Percentiles rank a stretch among this genome's conserved stretches.
phyloP scores from a whole-genome alignment of 1,140 invertebrate species.

The Nilaparvata lugens region DNA sequence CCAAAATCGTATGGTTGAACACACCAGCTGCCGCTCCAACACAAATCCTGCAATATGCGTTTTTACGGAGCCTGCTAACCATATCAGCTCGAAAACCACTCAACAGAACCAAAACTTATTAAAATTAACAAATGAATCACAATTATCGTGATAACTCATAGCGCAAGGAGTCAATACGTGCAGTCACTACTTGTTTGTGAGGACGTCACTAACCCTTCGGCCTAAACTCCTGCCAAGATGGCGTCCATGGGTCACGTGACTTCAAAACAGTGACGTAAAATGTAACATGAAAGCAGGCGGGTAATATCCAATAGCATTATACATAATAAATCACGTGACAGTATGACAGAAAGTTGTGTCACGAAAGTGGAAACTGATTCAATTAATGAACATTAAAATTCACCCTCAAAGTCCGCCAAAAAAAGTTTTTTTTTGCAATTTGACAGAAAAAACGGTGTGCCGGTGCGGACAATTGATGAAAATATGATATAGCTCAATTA shows the following conservation, averaged over 20 bases:
- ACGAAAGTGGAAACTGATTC: no score
- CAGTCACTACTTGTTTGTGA: slow-evolving; percentile 18
- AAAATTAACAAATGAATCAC: no score
- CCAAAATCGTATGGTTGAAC: neutral
- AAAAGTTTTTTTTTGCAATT: no score
- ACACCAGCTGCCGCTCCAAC: neutral
- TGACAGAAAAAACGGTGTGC: no score
- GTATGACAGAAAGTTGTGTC: neutral
- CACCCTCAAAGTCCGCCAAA: no score
- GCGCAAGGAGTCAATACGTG: neutral
- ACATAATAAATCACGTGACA: slow-evolving; percentile 7
- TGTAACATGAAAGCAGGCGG: slow-evolving; percentile 18
- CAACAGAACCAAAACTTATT: no score
- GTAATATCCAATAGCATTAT: slow-evolving; percentile 11
- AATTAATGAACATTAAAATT: no score
- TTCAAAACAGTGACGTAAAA: slow-evolving; percentile 38
- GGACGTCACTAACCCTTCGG: slow-evolving; percentile 34
- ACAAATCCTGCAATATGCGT: slow-evolving; percentile 3
- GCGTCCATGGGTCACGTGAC: slow-evolving; percentile 42
- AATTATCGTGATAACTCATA: no score
- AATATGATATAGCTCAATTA: no score
- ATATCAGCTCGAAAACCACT: no score
- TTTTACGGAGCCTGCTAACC: no score
- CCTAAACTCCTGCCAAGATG: slow-evolving; percentile 40
- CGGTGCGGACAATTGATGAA: no score